Percentiles rank a stretch among this genome's conserved stretches.
Evolutionary conservation across 2,113 vertebrate species (phyloP).

Genomic region (Pipa parva): DNA sequence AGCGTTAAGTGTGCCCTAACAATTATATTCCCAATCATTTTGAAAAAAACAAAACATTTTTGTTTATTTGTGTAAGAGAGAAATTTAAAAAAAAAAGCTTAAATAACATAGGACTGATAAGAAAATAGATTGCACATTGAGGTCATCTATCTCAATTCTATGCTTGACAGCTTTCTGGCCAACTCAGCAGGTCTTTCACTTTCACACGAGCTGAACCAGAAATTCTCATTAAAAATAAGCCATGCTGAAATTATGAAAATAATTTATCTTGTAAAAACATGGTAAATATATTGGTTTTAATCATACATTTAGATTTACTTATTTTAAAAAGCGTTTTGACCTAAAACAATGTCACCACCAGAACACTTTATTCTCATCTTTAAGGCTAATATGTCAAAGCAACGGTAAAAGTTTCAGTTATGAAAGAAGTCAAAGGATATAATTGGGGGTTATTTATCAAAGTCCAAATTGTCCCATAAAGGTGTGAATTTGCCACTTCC

Average conservation of each 20-base stretch:
- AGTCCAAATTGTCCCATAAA: too few relatives aligned
- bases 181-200: slow-evolving; percentile 31
- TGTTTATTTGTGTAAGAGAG: too few relatives aligned
- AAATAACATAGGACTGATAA: slow-evolving; percentile 20
- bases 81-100: slow-evolving; percentile 16
- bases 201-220: slow-evolving; percentile 43
- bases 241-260: slow-evolving; percentile 42
- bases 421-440: too few relatives aligned
- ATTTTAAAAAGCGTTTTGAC: slow-evolving; percentile 22
- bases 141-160: slow-evolving; percentile 43
- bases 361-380: slow-evolving; percentile 16
- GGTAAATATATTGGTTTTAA: slow-evolving; percentile 44
- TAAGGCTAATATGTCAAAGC: slow-evolving; percentile 39
- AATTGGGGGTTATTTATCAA: too few relatives aligned
- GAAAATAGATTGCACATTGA: slow-evolving; percentile 31
- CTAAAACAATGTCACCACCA: slow-evolving; percentile 30
- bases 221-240: slow-evolving; percentile 41
- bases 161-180: slow-evolving; percentile 38
- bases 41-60: too few relatives aligned
- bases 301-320: slow-evolving; percentile 42
- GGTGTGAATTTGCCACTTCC: too few relatives aligned
- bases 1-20: too few relatives aligned
- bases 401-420: too few relatives aligned
- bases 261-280: slow-evolving; percentile 41
- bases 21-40: too few relatives aligned